Conservation (phyloP, 2,113 vertebrate genomes). For the Collichthys lucidus region DNA sequence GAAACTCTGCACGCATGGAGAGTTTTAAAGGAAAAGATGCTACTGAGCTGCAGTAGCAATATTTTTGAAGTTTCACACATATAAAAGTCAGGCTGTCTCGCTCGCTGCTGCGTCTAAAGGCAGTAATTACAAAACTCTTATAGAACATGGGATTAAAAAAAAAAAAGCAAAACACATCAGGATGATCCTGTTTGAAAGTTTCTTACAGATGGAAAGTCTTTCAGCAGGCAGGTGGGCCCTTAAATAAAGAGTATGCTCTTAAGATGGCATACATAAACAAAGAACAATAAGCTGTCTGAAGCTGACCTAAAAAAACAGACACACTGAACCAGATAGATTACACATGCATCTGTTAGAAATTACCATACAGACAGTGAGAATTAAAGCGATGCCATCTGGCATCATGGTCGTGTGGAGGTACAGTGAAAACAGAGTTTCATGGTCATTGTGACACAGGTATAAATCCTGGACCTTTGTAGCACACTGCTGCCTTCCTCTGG, state of each 20-base stretch:
- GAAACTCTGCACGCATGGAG: neutral
- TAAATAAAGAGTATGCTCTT: neutral
- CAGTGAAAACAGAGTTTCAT: slow-evolving; percentile 73
- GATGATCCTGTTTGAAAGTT: neutral
- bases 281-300: slow-evolving; percentile 65
- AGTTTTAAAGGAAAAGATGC: neutral
- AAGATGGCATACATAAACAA: slow-evolving; percentile 41
- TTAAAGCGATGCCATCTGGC: slow-evolving; percentile 78
- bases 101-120: neutral
- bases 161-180: neutral
- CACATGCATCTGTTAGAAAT: slow-evolving; percentile 78
- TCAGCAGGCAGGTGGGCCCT: neutral
- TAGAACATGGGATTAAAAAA: neutral
- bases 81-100: neutral
- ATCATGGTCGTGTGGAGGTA: slow-evolving; percentile 54
- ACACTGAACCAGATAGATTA: slow-evolving; percentile 75
- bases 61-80: neutral
- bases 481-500: slow-evolving; percentile 65
- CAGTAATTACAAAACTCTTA: neutral
- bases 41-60: neutral
- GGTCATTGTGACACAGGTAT: slow-evolving; percentile 77
- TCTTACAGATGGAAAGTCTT: neutral
- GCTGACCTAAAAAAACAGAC: slow-evolving; percentile 79
- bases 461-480: slow-evolving; percentile 70
- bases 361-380: slow-evolving; percentile 77